phyloP scores from a whole-genome alignment of 2,888 invertebrate species.

The Eudasyphora cyanicolor region DNA sequence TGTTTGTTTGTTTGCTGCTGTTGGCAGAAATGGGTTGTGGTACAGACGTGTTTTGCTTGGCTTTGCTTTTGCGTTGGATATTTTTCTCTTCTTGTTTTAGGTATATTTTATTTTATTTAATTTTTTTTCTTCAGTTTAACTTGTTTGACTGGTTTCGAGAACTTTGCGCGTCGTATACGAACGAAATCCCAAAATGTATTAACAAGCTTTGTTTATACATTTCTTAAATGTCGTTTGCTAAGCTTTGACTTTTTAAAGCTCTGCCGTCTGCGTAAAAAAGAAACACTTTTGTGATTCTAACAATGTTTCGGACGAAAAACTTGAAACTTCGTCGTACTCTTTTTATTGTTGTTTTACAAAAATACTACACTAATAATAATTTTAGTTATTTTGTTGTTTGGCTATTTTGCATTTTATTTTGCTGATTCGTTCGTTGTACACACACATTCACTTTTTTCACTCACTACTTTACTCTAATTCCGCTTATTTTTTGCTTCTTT shows the following conservation, averaged over 20 bases:
- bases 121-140: constrained; percentile 67
- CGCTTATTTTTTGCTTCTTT: neutral
- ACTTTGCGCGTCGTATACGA: constrained; percentile 23
- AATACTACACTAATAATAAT: neutral
- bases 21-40: constrained; percentile 45
- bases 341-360: too few species aligned
- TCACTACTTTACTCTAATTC: neutral
- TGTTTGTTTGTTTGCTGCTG: constrained; percentile 38
- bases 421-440: too few species aligned
- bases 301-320: constrained; percentile 7
- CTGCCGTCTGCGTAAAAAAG: neutral
- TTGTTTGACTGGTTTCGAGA: constrained; percentile 72
- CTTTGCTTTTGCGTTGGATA: constrained; percentile 64
- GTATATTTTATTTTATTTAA: constrained; percentile 58
- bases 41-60: constrained; percentile 42
- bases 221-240: constrained; percentile 36
- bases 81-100: too few species aligned
- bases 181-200: constrained; percentile 40
- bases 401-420: constrained; percentile 20
- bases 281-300: constrained; percentile 4
- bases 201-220: constrained; percentile 53
- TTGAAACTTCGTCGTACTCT: neutral
- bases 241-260: constrained; percentile 54
- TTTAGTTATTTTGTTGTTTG: neutral
- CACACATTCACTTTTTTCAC: constrained; percentile 19